A percentile compares a stretch with the other conserved stretches of the same genome.
These are phyloP conservation scores for Lampropteryx suffumata DNA, from an alignment of 2,888 invertebrate genomes.

Conservation along the genomic window DNA sequence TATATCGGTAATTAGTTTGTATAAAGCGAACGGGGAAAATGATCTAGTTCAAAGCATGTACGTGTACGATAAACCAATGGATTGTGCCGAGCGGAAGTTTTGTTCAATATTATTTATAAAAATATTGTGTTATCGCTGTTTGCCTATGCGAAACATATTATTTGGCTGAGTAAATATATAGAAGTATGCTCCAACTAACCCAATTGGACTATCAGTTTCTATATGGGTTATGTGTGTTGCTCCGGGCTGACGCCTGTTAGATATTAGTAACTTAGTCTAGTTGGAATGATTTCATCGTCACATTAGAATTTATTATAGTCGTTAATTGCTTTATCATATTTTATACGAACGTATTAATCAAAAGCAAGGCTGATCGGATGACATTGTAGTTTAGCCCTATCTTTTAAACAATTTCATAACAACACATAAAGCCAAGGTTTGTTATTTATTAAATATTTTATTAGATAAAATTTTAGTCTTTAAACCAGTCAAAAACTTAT, in stretches of 20 bases:
- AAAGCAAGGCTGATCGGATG: conserved; percentile 32
- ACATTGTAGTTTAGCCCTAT: conserved; percentile 27
- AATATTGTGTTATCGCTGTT: conserved; percentile 42
- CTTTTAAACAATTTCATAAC: conserved; percentile 44
- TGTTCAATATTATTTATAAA: conserved; percentile 20
- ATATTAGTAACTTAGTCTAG: conserved; percentile 1
- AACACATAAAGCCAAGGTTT: conserved; percentile 48
- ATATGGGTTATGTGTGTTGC: conserved; percentile 5
- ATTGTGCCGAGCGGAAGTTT: conserved; percentile 47
- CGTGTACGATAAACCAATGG: conserved; percentile 55
- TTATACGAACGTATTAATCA: conserved; percentile 31
- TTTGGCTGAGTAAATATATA: conserved; percentile 24
- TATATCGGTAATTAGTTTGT: conserved; percentile 50
- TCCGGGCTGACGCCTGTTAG: conserved; percentile 1
- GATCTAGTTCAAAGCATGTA: conserved; percentile 58
- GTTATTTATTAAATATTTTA: conserved; percentile 42
- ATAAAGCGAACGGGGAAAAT: conserved; percentile 47
- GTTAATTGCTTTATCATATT: conserved; percentile 12
- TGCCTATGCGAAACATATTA: conserved; percentile 50
- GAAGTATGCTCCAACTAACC: background rate
- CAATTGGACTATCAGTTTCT: conserved; percentile 3
- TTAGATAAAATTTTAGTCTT: conserved; percentile 38
- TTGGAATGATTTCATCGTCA: conserved; percentile 3
- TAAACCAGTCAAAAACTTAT: conserved; percentile 38
- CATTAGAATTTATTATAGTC: conserved; percentile 9